Base-by-base conservation (phyloP, 2,888 invertebrate species). In the Agriopis marginaria region DNA sequence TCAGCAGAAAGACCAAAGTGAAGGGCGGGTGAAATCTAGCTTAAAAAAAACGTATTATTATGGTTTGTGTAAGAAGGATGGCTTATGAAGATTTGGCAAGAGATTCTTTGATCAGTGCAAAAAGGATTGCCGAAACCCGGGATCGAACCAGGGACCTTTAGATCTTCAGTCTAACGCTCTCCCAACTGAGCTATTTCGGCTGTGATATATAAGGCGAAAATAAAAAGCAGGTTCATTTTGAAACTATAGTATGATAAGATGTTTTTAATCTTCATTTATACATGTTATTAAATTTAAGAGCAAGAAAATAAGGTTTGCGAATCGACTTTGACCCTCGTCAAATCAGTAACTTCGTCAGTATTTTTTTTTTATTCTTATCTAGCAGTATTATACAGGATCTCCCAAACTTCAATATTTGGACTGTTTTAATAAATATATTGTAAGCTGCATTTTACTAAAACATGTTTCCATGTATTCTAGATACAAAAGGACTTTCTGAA, bases 71-170 rank as follows among this genome's bases (percentile, higher is more conserved):
- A 32, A 32, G 32, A 32, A 32, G 32, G 32, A 32, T 32, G 32
- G 32, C 32, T 32, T 32, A 32, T 32, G 32, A 32, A 32, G 32
- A 1, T 32, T 3, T 32, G 32, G 32, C 32, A 32, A 32, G 2
- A 32, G 3, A 32, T 32, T 32, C 32, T 32, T 5, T 32, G 32
- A 14, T 17, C 7, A 45, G 23, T 49, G 49, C 61, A 60, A 80
- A 42, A 82, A 80, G 74, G 55, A 60, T 72, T 96, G 95, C 95
- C 95, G 95, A 95, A 96, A 95, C 95, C 95, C 86, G 95, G 95
- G 95, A 95, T 95, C 95, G 95, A 96, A 95, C 95, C 95, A 95
- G 95, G 95, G 95, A 96, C 95, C 95, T 95, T 95, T 95, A 95
- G 95, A 95, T 95, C 95, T 95, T 95, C 95, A 95, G 95, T 95